A percentile compares a stretch with the other conserved stretches of the same genome.
These are phyloP conservation scores for Chrysoperla carnea DNA, from an alignment of 1,140 invertebrate genomes.

Conservation along the genomic window DNA sequence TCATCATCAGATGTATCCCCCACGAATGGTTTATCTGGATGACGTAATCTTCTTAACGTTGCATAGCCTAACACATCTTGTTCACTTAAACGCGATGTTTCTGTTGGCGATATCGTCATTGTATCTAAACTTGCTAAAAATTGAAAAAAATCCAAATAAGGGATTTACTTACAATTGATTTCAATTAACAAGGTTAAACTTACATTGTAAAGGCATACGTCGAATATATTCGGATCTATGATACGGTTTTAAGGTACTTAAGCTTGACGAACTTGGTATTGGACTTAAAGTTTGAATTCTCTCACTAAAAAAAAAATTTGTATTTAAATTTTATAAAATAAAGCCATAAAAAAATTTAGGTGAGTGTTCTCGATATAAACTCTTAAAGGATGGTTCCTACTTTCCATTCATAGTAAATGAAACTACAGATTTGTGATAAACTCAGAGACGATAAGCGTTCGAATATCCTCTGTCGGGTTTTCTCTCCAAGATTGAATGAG, in stretches of 20 bases:
- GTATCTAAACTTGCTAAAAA: too few relatives aligned
- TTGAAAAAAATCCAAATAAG: too few relatives aligned
- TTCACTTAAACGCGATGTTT: conserved; percentile 36
- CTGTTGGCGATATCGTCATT: conserved; percentile 17
- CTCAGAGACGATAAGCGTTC: too few relatives aligned
- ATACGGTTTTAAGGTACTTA: conserved; percentile 22
- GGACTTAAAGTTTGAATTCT: conserved; percentile 59
- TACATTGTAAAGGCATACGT: conserved; percentile 32
- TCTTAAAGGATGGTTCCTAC: too few relatives aligned
- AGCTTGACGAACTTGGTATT: conserved; percentile 57
- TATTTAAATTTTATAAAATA: not conserved
- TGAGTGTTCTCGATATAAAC: too few relatives aligned
- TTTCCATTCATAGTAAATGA: too few relatives aligned
- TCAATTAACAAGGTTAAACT: conserved; percentile 6
- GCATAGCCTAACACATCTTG: conserved; percentile 65
- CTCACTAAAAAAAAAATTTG: conserved; percentile 4
- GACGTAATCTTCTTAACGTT: conserved; percentile 53
- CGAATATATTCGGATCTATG: conserved; percentile 24
- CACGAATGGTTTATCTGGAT: conserved; percentile 34
- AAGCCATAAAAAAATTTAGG: conserved; percentile 4
- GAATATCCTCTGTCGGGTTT: too few relatives aligned
- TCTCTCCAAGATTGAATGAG: too few relatives aligned
- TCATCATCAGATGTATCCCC: conserved; percentile 18
- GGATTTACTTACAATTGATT: too few relatives aligned
- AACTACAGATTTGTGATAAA: too few relatives aligned